phyloP scores from a whole-genome alignment of 2,797 vertebrate genomes.

The Buphagus erythrorhynchus region DNA sequence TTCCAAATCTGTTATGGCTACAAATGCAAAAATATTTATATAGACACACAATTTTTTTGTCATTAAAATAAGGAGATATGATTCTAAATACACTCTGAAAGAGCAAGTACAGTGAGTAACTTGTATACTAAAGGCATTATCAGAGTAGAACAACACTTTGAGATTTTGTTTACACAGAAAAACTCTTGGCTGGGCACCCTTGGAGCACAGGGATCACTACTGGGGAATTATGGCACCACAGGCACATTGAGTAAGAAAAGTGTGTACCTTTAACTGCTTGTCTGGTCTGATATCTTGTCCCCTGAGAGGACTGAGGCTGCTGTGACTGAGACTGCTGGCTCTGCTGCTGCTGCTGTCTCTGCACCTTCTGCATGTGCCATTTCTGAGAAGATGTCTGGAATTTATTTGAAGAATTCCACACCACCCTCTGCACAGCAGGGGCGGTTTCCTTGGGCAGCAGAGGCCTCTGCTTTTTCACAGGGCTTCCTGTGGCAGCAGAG shows the following conservation, averaged over 20 bases:
- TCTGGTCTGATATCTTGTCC: constrained; percentile 97
- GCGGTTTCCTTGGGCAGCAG: constrained; percentile 94
- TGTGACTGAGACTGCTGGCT: constrained; percentile 77
- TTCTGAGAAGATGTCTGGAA: constrained; percentile 96
- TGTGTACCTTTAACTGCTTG: constrained; percentile 94
- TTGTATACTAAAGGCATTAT: constrained; percentile 10
- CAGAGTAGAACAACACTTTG: not conserved
- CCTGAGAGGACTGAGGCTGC: constrained; percentile 87
- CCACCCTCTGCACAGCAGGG: constrained; percentile 90
- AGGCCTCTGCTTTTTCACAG: constrained; percentile 95
- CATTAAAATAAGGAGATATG: not conserved
- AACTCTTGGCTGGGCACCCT: constrained; percentile 1
- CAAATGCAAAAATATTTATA: not conserved
- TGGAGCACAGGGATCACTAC: not conserved
- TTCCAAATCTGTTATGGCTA: not conserved
- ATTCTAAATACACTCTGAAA: constrained; percentile 22
- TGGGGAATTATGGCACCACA: not conserved
- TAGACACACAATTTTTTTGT: not conserved
- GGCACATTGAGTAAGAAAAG: constrained; percentile 14
- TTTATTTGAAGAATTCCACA: constrained; percentile 94
- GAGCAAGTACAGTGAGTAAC: not conserved
- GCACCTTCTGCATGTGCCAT: constrained; percentile 95
- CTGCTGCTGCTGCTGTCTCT: constrained; percentile 87
- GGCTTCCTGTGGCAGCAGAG: constrained; percentile 77
- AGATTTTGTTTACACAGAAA: constrained; percentile 1